Percentiles rank a stretch among this genome's conserved stretches.
Evolutionary conservation across 2,113 vertebrate genomes (phyloP).

Genomic region (Hystrix brachyura): DNA sequence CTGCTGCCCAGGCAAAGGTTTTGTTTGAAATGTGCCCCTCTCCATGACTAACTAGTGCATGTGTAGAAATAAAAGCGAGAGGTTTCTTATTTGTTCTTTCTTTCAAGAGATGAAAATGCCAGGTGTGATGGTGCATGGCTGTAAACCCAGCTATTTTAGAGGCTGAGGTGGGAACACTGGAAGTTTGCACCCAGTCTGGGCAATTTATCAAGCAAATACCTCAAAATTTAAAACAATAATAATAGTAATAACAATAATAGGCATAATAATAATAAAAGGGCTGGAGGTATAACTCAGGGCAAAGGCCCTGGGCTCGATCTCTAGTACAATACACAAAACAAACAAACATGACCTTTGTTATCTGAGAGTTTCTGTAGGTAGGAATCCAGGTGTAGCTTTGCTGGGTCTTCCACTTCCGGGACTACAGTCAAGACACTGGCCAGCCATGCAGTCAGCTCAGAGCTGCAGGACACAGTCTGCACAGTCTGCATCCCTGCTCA

Average conservation of each 20-base stretch:
- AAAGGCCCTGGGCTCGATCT: not conserved
- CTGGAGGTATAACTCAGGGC: not conserved
- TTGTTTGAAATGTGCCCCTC: not conserved
- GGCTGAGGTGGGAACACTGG: not conserved
- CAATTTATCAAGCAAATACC: not conserved
- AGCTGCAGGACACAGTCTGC: not conserved
- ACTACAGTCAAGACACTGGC: not conserved
- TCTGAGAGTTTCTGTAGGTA: not conserved
- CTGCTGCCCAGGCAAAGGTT: not conserved
- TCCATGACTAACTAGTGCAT: not conserved
- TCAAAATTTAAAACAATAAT: not conserved
- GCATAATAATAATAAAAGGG: not conserved
- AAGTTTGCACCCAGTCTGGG: not conserved
- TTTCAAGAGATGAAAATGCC: constrained; percentile 3
- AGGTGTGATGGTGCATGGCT: not conserved
- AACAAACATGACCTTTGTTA: not conserved
- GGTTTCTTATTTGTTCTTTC: not conserved
- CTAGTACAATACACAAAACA: not conserved
- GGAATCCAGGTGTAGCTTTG: not conserved
- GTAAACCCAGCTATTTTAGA: not conserved
- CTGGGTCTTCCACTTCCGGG: not conserved
- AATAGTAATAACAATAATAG: no score
- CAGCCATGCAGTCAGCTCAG: not conserved
- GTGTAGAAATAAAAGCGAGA: not conserved
- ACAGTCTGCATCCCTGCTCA: not conserved